Percentiles rank a stretch among this genome's conserved stretches.
These are phyloP conservation scores for Melanocharis versteri DNA, from an alignment of 2,113 vertebrate genomes.

Conservation along the genomic window DNA sequence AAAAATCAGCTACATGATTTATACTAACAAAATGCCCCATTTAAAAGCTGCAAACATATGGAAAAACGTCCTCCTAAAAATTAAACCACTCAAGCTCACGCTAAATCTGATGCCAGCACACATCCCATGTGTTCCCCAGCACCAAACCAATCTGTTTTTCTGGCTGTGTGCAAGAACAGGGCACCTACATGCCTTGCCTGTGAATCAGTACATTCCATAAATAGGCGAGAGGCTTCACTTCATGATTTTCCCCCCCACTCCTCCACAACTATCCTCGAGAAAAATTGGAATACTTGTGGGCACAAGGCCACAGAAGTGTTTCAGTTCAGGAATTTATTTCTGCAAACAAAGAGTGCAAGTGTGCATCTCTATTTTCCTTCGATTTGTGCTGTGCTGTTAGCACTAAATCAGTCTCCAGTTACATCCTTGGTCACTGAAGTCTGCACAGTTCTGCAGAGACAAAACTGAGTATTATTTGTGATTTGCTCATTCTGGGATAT, in stretches of 20 bases:
- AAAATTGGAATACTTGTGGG: not conserved
- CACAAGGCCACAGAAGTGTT: not conserved
- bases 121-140: not conserved
- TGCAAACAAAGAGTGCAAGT: not conserved
- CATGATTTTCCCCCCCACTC: not conserved
- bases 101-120: not conserved
- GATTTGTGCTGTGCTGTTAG: not conserved
- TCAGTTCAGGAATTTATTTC: not conserved
- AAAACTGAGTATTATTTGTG: not conserved
- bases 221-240: not conserved
- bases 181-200: not conserved
- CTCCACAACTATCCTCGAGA: not conserved
- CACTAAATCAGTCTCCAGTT: not conserved
- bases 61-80: not conserved
- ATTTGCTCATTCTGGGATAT: not conserved
- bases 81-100: not conserved
- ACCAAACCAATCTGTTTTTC: slow-evolving; percentile 4
- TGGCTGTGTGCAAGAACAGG: not conserved
- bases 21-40: not conserved
- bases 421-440: not conserved
- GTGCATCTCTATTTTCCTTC: not conserved
- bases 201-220: not conserved
- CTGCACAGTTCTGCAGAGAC: not conserved
- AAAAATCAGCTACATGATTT: not conserved
- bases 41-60: not conserved